phyloP scores from a whole-genome alignment of 2,113 vertebrate species.

The Sturnira hondurensis region DNA sequence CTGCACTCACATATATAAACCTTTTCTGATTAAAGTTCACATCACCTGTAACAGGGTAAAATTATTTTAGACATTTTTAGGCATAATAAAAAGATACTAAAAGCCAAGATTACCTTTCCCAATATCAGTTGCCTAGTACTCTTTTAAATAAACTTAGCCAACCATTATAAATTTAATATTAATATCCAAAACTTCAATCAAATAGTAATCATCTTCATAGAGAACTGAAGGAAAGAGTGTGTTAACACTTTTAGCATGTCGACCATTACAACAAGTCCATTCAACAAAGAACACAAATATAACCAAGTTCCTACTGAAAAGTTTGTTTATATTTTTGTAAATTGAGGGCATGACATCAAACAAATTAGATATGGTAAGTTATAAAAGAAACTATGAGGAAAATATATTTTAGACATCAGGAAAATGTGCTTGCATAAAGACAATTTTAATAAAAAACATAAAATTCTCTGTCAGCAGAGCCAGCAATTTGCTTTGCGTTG shows the following conservation, averaged over 20 bases:
- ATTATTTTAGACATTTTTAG: not conserved
- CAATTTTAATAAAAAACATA: not conserved
- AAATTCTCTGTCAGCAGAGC: not conserved
- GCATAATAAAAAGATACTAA: not conserved
- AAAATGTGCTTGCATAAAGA: not conserved
- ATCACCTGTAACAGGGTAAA: not conserved
- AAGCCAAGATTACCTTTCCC: not conserved
- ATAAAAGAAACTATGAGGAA: not conserved
- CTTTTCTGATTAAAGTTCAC: not conserved
- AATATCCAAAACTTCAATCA: not conserved
- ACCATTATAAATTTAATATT: not conserved
- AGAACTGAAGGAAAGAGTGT: not conserved
- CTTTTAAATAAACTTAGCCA: not conserved
- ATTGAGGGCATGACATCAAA: conserved; percentile 9
- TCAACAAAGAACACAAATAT: not conserved
- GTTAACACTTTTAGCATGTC: not conserved
- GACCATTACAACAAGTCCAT: not conserved
- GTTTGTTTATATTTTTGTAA: conserved; percentile 2
- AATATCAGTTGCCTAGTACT: not conserved
- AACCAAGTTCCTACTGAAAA: not conserved
- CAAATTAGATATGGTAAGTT: conserved; percentile 4
- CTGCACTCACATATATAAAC: not conserved
- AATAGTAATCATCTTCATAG: not conserved
- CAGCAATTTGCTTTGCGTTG: not conserved
- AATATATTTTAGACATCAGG: not conserved